Conservation (phyloP, 2,113 vertebrate species). For the Gobio gobio region DNA sequence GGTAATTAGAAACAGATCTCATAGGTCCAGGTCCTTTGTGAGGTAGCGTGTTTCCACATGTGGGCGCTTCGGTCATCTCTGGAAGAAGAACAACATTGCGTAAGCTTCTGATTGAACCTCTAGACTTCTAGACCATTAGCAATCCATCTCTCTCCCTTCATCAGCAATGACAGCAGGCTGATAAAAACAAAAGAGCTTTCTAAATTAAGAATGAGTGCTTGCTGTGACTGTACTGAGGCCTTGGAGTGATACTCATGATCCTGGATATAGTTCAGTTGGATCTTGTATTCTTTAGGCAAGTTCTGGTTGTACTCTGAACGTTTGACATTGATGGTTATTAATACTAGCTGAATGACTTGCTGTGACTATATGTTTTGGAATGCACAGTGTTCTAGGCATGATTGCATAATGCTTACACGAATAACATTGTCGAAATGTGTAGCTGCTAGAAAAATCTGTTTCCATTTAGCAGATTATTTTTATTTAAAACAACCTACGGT, state of each 20-base stretch:
- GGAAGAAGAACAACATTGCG: slow-evolving; percentile 34
- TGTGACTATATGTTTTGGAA: slow-evolving; percentile 11
- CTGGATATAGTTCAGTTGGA: neutral
- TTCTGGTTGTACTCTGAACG: neutral
- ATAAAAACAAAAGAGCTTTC: slow-evolving; percentile 68
- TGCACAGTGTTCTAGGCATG: neutral
- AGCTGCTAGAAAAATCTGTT: neutral
- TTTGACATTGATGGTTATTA: slow-evolving; percentile 15
- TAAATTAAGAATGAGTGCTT: slow-evolving; percentile 68
- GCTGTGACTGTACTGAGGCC: slow-evolving; percentile 57
- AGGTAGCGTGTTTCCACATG: slow-evolving; percentile 32
- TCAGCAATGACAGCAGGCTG: slow-evolving; percentile 58
- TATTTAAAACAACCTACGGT: neutral
- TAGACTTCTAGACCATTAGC: slow-evolving; percentile 9
- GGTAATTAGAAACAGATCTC: slow-evolving; percentile 53
- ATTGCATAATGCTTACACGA: neutral
- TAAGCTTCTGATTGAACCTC: slow-evolving; percentile 14
- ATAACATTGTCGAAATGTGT: slow-evolving; percentile 21
- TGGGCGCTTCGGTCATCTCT: slow-evolving; percentile 39
- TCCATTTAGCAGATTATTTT: slow-evolving; percentile 12
- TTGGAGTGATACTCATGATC: slow-evolving; percentile 57
- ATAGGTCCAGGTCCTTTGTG: neutral
- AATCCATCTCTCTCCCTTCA: slow-evolving; percentile 55
- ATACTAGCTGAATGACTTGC: neutral
- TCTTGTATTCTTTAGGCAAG: neutral